These are phyloP conservation scores for Nannoperca australis DNA, from an alignment of 2,797 vertebrate species.

Conservation along the genomic window DNA sequence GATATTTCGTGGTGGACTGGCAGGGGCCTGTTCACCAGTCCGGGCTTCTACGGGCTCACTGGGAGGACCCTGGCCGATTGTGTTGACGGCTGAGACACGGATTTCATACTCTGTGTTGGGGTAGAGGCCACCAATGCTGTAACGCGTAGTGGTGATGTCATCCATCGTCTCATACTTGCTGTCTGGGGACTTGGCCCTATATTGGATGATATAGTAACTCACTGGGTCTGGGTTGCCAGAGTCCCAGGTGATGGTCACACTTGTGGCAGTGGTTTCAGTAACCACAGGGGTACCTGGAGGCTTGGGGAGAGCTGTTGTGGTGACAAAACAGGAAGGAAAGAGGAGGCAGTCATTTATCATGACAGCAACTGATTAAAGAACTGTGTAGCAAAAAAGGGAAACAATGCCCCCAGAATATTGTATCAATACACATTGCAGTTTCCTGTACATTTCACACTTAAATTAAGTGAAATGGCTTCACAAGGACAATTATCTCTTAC, in stretches of 20 bases:
- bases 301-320: slow-evolving; percentile 93
- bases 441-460: slow-evolving; percentile 6
- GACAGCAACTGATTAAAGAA: background rate
- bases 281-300: slow-evolving; percentile 95
- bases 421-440: background rate
- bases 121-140: slow-evolving; percentile 98
- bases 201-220: slow-evolving; percentile 97
- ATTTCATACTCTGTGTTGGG: slow-evolving; percentile 99
- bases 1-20: slow-evolving; percentile 94
- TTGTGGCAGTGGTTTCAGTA: slow-evolving; percentile 98
- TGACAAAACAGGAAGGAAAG: slow-evolving; percentile 50
- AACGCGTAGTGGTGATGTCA: slow-evolving; percentile 97
- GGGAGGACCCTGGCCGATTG: slow-evolving; percentile 96
- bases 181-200: slow-evolving; percentile 95
- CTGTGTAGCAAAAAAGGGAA: background rate
- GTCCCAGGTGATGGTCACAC: slow-evolving; percentile 99
- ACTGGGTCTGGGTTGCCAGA: slow-evolving; percentile 98
- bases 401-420: background rate
- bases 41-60: slow-evolving; percentile 95
- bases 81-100: slow-evolving; percentile 95
- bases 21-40: slow-evolving; percentile 96
- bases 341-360: background rate
- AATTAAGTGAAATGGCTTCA: background rate
- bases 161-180: slow-evolving; percentile 97
- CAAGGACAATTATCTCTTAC: slow-evolving; percentile 84